A percentile compares a stretch with the other conserved stretches of the same genome.
Evolutionary conservation across 2,113 vertebrate genomes (phyloP).

Genomic region (Azemiops feae): DNA sequence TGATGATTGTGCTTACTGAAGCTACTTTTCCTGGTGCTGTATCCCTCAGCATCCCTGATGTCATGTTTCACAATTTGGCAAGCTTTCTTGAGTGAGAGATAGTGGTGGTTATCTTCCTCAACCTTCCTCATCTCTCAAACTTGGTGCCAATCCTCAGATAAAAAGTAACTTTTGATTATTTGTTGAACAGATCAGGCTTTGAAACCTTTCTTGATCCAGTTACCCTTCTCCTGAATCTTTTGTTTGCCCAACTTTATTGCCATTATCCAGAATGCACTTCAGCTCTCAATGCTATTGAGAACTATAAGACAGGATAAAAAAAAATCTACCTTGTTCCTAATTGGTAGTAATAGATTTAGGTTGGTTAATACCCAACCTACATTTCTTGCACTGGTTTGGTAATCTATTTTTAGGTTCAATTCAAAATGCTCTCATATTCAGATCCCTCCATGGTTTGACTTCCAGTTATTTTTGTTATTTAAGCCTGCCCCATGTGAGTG

Average conservation of each 20-base stretch:
- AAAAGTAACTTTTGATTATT: neutral
- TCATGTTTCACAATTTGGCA: too few relatives aligned
- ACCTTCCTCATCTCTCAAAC: neutral
- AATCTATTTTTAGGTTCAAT: neutral
- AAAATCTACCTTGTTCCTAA: neutral
- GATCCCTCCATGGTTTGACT: neutral
- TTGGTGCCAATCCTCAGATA: neutral
- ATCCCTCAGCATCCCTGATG: neutral
- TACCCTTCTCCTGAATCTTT: neutral
- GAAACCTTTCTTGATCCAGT: neutral
- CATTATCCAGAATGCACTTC: neutral
- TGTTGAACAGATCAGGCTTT: neutral
- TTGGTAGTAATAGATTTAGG: neutral
- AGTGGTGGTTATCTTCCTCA: neutral
- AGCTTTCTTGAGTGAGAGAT: neutral
- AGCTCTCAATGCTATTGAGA: neutral
- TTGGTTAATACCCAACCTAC: neutral
- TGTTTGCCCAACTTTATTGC: neutral
- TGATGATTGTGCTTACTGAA: neutral
- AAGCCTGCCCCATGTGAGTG: neutral
- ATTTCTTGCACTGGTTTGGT: neutral
- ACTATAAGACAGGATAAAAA: neutral
- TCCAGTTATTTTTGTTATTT: neutral
- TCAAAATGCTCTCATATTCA: neutral
- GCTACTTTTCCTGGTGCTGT: neutral